Evolutionary conservation across 2,888 invertebrate genomes (phyloP).

Genomic region (Heliconius cydno): DNA sequence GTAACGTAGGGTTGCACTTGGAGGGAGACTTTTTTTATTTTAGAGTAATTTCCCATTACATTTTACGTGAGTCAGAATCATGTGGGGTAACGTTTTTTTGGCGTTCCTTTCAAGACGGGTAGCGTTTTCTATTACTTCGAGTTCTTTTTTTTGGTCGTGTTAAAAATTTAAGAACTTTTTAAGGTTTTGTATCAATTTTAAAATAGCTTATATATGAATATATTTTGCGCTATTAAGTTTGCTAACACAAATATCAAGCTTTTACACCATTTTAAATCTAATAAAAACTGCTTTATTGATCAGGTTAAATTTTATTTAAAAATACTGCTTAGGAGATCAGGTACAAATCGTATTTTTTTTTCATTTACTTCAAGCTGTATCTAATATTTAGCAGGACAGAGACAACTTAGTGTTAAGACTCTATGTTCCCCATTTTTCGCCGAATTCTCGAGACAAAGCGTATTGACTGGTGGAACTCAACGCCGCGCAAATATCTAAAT

Average conservation of each 20-base stretch:
- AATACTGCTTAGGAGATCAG: too few relatives aligned
- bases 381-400: too few relatives aligned
- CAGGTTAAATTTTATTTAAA: not conserved
- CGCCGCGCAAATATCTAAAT: too few relatives aligned
- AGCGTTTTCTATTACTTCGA: constrained; percentile 56
- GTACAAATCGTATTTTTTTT: too few relatives aligned
- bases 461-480: too few relatives aligned
- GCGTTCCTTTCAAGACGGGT: constrained; percentile 55
- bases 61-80: constrained; percentile 72
- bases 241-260: not conserved
- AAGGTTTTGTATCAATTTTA: too few relatives aligned
- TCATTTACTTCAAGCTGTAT: too few relatives aligned
- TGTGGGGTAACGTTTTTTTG: constrained; percentile 70
- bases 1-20: constrained; percentile 70
- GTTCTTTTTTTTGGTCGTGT: not conserved
- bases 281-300: not conserved
- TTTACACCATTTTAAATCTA: not conserved
- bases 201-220: too few relatives aligned
- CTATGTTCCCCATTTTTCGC: too few relatives aligned
- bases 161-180: not conserved
- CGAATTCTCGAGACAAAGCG: too few relatives aligned
- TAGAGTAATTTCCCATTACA: constrained; percentile 80
- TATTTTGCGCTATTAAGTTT: too few relatives aligned
- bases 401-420: too few relatives aligned
- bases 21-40: constrained; percentile 75